Base-by-base conservation (phyloP, 2,113 vertebrate genomes). In the Seriola quinqueradiata region DNA sequence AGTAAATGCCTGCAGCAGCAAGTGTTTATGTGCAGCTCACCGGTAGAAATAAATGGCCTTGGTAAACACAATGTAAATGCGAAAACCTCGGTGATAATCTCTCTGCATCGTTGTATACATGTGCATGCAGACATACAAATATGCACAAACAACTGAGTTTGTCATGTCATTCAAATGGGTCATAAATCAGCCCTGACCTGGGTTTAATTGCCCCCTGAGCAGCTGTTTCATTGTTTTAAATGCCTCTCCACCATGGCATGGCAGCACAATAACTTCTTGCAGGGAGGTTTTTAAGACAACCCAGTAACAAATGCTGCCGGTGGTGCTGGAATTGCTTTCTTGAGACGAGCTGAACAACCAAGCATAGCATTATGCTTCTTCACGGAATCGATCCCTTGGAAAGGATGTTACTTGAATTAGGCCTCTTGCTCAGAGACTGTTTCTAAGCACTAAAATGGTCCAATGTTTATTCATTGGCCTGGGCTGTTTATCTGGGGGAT, bases 161-260 rank as follows among this genome's bases (percentile, higher is more conserved):
- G 77, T 90, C 76, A 78, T 84, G 91, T 91, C 85, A 82, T 75
- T 86, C 77, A 55, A 79, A 85, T 63, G 60, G 78, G 28, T 76
- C 76, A 89, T 95, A 84, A 92, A 92, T 95, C 94, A 92, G 85
- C 71, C 46, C 77, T 89, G 83, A 89, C 89, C 90, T 70, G 81
- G 65, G 77, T 93, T 76, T 95, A 94, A 94, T 92, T 91, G 92
- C 89, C 89, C 93, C 92, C 94, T 13, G 65, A 90, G 92, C 90
- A 79, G 78, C 81, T 79, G 4, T 94, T 92, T 80, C 83, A 72
- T 90, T 90, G 91, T 93, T 93, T 92, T 92, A 93, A 94, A 94
- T 92, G 93, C 87, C 85, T 90, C 74, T 80, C 84, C 83, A 72
- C 75, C 42, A 34, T 77, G 46, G 66, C 86, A 72, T 85, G 83